A percentile compares a stretch with the other conserved stretches of the same genome.
Conservation (phyloP, 2,888 invertebrate genomes). For the Troides oblongomaculatus region DNA sequence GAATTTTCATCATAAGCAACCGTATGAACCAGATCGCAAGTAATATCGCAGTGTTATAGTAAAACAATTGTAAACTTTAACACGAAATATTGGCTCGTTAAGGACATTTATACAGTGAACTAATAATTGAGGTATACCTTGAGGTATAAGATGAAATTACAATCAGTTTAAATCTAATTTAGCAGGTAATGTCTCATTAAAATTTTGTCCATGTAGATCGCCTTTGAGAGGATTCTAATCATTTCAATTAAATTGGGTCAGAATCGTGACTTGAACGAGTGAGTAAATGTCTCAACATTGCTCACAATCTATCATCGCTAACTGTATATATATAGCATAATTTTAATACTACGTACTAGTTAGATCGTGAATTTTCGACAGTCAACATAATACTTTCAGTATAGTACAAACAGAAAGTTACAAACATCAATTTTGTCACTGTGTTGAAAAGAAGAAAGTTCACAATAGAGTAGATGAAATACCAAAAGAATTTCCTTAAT, state of each 20-base stretch:
- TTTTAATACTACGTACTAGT: not conserved
- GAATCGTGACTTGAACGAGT: conserved; percentile 27
- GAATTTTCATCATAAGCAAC: too few species aligned
- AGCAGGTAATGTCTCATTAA: conserved; percentile 26
- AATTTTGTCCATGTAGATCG: conserved; percentile 26
- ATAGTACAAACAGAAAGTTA: too few species aligned
- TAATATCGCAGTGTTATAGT: too few species aligned
- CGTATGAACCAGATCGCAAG: too few species aligned
- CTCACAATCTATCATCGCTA: not conserved
- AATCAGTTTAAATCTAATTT: conserved; percentile 25
- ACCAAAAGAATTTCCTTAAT: too few species aligned
- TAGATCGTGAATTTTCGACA: not conserved
- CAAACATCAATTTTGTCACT: too few species aligned
- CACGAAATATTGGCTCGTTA: not conserved
- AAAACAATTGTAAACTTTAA: too few species aligned
- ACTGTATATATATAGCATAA: not conserved
- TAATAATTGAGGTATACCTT: not conserved
- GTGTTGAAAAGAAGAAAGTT: too few species aligned
- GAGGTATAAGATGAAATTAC: conserved; percentile 10
- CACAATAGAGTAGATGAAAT: too few species aligned
- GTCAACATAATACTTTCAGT: not conserved
- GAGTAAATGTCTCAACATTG: conserved; percentile 18
- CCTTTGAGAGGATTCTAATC: conserved; percentile 25
- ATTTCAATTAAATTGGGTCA: conserved; percentile 27
- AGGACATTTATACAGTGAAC: not conserved